Percentiles rank a stretch among this genome's conserved stretches.
These are phyloP conservation scores for Geotrypetes seraphini DNA, from an alignment of 2,797 vertebrate genomes.

Conservation along the genomic window DNA sequence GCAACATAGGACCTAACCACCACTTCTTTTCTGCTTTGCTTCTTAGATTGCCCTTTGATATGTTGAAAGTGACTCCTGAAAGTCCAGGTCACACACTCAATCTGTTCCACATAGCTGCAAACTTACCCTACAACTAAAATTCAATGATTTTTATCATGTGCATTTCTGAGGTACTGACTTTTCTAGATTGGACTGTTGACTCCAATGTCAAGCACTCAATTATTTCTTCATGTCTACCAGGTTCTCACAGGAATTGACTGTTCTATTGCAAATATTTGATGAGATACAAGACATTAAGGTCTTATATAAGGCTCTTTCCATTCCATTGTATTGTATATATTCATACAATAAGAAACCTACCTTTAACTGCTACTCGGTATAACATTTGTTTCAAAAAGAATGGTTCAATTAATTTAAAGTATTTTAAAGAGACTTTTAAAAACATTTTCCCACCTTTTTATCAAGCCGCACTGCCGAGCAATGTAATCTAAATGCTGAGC, in stretches of 20 bases:
- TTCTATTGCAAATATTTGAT: constrained; percentile 35
- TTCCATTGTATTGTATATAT: too few species aligned
- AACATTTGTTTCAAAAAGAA: too few species aligned
- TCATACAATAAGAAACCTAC: too few species aligned
- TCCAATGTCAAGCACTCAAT: constrained; percentile 50
- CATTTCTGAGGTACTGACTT: constrained; percentile 42
- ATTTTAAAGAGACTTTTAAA: too few species aligned
- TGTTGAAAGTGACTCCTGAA: constrained; percentile 4
- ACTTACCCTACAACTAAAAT: constrained; percentile 13
- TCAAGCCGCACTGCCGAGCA: too few species aligned
- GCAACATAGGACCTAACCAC: constrained; percentile 3
- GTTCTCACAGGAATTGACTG: constrained; percentile 38
- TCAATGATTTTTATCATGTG: constrained; percentile 39
- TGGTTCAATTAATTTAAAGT: too few species aligned
- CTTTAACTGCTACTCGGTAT: too few species aligned
- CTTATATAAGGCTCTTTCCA: constrained; percentile 4
- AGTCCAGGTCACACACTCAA: constrained; percentile 15
- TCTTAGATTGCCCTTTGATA: not conserved
- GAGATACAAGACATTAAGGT: constrained; percentile 13
- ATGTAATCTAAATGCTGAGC: too few species aligned
- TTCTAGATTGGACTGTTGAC: constrained; percentile 41
- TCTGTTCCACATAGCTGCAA: constrained; percentile 20
- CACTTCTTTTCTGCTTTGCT: not conserved
- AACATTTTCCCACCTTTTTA: too few species aligned
- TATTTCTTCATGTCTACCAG: constrained; percentile 43